Evolutionary conservation across 2,797 vertebrate species (phyloP).

Genomic region (Liasis olivaceus): DNA sequence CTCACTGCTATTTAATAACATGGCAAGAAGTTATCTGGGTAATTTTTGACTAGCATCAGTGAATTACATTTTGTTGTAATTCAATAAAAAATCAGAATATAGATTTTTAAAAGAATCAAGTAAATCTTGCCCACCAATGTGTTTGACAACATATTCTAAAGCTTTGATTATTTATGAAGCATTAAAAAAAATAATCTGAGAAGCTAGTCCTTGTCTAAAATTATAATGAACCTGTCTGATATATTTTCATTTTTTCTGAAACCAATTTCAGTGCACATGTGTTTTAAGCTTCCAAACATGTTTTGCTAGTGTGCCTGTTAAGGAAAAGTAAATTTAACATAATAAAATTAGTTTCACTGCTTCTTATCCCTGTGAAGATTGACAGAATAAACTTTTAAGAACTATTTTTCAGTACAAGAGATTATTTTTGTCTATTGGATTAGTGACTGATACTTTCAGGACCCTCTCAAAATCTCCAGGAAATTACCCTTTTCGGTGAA

Average conservation of each 20-base stretch:
- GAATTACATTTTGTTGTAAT: slow-evolving; percentile 66
- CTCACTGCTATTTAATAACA: slow-evolving; percentile 63
- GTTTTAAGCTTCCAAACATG: background rate
- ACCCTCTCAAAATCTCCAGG: background rate
- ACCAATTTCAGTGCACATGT: slow-evolving; percentile 33
- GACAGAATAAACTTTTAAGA: background rate
- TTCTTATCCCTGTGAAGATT: background rate
- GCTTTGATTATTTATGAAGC: background rate
- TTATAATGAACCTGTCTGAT: slow-evolving; percentile 8
- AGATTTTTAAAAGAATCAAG: slow-evolving; percentile 46
- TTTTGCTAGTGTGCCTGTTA: slow-evolving; percentile 29
- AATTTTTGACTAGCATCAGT: slow-evolving; percentile 57
- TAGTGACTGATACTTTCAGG: background rate
- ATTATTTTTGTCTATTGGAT: background rate
- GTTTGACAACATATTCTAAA: slow-evolving; percentile 35
- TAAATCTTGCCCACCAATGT: slow-evolving; percentile 8
- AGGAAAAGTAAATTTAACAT: background rate
- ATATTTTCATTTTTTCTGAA: slow-evolving; percentile 35
- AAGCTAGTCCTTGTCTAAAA: background rate
- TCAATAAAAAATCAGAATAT: slow-evolving; percentile 49
- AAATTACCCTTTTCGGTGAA: background rate
- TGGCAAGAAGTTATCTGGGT: slow-evolving; percentile 52
- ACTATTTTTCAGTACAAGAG: background rate
- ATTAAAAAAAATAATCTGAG: slow-evolving; percentile 14
- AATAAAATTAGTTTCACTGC: background rate